Conservation (phyloP, 2,888 invertebrate genomes). For the Melanchra persicariae region DNA sequence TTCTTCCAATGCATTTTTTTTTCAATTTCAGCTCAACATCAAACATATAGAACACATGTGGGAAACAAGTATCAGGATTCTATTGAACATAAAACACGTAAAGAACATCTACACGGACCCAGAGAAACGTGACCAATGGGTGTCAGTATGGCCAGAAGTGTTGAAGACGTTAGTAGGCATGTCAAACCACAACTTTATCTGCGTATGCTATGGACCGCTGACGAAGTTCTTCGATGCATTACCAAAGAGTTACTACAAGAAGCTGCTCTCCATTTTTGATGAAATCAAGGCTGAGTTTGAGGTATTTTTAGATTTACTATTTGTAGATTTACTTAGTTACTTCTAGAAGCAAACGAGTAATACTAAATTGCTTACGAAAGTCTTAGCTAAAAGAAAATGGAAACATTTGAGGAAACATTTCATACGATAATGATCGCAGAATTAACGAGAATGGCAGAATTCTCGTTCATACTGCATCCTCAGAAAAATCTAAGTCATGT, state of each 20-base stretch:
- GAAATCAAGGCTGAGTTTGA: conserved; percentile 92
- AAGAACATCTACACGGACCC: conserved; percentile 92
- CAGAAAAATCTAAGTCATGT: too few relatives aligned
- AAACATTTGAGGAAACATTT: neutral
- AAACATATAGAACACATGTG: conserved; percentile 92
- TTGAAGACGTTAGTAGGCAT: conserved; percentile 91
- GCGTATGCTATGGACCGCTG: conserved; percentile 91
- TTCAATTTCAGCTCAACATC: conserved; percentile 89
- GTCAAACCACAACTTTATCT: conserved; percentile 93
- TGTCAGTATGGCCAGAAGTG: conserved; percentile 92
- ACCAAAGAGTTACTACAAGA: conserved; percentile 90
- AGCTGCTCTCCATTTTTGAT: conserved; percentile 88
- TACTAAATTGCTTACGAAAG: neutral
- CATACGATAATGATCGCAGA: too few relatives aligned
- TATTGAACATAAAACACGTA: conserved; percentile 92
- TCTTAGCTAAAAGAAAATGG: neutral
- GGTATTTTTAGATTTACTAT: too few relatives aligned
- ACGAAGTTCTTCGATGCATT: conserved; percentile 91
- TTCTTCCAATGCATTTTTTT: too few relatives aligned
- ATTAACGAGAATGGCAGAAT: too few relatives aligned
- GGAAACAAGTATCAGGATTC: conserved; percentile 91
- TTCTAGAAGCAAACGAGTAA: neutral
- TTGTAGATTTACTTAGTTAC: conserved; percentile 30
- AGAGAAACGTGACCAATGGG: conserved; percentile 91
- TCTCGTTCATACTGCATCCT: too few relatives aligned